A percentile compares a stretch with the other conserved stretches of the same genome.
phyloP scores from a whole-genome alignment of 2,797 vertebrate species.

The Microctenopoma steveboyesi region DNA sequence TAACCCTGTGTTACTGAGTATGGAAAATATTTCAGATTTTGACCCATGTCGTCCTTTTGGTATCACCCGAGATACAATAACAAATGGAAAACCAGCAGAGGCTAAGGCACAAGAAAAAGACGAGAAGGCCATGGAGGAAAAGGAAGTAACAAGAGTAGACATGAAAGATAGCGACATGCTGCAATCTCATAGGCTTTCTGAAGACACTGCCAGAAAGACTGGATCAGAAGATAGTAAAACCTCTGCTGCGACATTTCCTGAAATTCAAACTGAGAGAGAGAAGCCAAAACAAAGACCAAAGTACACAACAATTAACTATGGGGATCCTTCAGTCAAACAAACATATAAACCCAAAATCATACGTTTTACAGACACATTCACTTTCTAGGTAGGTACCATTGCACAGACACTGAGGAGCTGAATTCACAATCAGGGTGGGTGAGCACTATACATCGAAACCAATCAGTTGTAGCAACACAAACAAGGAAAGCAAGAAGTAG shows the following conservation, averaged over 20 bases:
- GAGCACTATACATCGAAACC: not conserved
- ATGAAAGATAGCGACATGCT: not conserved
- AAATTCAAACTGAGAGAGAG: slow-evolving; percentile 28
- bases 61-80: not conserved
- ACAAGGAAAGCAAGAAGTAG: too few species aligned
- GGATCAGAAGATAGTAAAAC: slow-evolving; percentile 21
- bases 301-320: slow-evolving; percentile 90
- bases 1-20: not conserved
- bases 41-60: not conserved
- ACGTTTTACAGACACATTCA: slow-evolving; percentile 87
- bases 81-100: slow-evolving; percentile 5
- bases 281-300: slow-evolving; percentile 73
- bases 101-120: slow-evolving; percentile 12
- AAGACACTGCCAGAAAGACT: slow-evolving; percentile 5
- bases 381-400: slow-evolving; percentile 63
- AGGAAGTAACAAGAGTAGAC: slow-evolving; percentile 8
- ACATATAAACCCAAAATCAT: slow-evolving; percentile 87
- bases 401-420: not conserved
- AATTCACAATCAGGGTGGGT: not conserved
- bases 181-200: slow-evolving; percentile 9
- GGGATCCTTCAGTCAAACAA: slow-evolving; percentile 83
- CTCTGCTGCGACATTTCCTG: not conserved
- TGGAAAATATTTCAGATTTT: not conserved
- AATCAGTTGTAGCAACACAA: not conserved
- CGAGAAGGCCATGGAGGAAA: not conserved